Percentiles rank a stretch among this genome's conserved stretches.
Conservation (phyloP, 2,113 vertebrate species). For the Pituophis catenifer region DNA sequence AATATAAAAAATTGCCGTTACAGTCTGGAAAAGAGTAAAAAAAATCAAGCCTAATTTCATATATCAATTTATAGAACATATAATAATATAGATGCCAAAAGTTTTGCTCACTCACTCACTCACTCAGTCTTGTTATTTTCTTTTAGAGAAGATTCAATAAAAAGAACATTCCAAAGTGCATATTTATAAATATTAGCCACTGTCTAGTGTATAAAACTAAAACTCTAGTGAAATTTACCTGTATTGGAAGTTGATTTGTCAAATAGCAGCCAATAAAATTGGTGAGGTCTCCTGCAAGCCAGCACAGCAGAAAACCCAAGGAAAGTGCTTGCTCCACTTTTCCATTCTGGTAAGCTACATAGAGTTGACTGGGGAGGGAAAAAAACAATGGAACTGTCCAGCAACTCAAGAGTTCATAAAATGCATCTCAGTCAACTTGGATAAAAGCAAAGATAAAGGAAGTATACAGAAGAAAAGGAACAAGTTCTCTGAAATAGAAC, state of each 20-base stretch:
- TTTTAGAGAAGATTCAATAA: neutral
- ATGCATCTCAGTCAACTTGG: neutral
- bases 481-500: neutral
- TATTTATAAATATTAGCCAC: neutral
- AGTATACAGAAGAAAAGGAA: neutral
- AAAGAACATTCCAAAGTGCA: neutral
- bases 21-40: conserved; percentile 51
- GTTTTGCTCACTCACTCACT: neutral
- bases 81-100: neutral
- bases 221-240: conserved; percentile 54
- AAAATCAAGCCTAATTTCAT: neutral
- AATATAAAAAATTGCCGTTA: conserved; percentile 69
- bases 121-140: neutral
- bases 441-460: neutral
- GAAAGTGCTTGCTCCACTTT: conserved; percentile 71
- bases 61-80: neutral
- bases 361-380: conserved; percentile 60
- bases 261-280: conserved; percentile 70
- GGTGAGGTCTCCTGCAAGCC: conserved; percentile 67
- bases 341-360: conserved; percentile 61
- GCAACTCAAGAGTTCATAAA: neutral
- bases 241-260: conserved; percentile 69
- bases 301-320: conserved; percentile 71
- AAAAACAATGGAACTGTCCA: neutral
- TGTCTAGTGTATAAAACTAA: neutral